These are phyloP conservation scores for Creontiades dilutus DNA, from an alignment of 2,888 invertebrate genomes.

Conservation along the genomic window DNA sequence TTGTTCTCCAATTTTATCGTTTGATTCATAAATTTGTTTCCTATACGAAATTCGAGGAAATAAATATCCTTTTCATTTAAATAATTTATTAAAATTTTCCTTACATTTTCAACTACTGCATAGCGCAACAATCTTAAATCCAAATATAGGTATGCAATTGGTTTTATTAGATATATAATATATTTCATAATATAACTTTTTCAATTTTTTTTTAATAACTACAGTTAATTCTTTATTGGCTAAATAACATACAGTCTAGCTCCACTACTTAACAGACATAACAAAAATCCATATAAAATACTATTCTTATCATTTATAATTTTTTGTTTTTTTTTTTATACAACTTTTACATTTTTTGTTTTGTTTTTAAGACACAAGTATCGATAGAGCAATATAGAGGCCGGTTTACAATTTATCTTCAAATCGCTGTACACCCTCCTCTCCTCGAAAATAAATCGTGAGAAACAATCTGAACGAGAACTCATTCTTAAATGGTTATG, in stretches of 20 bases:
- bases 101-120: conserved; percentile 46
- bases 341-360: conserved; percentile 50
- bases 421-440: conserved; percentile 24
- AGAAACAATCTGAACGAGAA: conserved; percentile 6
- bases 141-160: conserved; percentile 35
- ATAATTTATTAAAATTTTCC: not conserved
- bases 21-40: not conserved
- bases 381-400: conserved; percentile 62
- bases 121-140: conserved; percentile 49
- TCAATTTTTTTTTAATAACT: conserved; percentile 21
- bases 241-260: conserved; percentile 69
- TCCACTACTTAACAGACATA: conserved; percentile 73
- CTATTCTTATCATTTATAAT: conserved; percentile 61
- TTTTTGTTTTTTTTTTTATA: too few relatives aligned
- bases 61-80: conserved; percentile 10
- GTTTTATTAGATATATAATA: conserved; percentile 52
- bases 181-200: conserved; percentile 37
- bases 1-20: not conserved
- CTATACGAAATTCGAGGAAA: conserved; percentile 21
- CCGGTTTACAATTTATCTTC: conserved; percentile 52
- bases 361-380: conserved; percentile 57
- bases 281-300: conserved; percentile 74
- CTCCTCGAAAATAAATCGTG: not conserved
- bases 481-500: conserved; percentile 1
- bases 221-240: conserved; percentile 51